phyloP scores from a whole-genome alignment of 2,888 invertebrate genomes.

The Idaea dimidiata region DNA sequence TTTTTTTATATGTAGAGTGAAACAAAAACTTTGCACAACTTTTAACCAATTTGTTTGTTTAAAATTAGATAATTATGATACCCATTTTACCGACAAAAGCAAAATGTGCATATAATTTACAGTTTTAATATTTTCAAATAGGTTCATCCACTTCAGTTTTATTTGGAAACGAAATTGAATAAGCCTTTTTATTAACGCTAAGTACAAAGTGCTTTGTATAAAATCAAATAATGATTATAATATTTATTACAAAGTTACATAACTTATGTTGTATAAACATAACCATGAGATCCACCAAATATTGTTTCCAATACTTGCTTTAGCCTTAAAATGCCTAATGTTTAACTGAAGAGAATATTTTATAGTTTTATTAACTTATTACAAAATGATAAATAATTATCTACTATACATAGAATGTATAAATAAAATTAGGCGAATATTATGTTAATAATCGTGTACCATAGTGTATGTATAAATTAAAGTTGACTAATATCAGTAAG shows the following conservation, averaged over 20 bases:
- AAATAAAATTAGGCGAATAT: conserved; percentile 72
- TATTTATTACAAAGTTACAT: conserved; percentile 46
- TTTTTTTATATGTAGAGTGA: not conserved
- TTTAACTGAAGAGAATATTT: conserved; percentile 78
- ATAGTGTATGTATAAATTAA: conserved; percentile 77
- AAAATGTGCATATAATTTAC: not conserved
- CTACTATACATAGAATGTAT: conserved; percentile 79
- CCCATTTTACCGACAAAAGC: not conserved
- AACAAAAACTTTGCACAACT: not conserved
- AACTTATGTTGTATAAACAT: conserved; percentile 58
- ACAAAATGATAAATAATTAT: conserved; percentile 75
- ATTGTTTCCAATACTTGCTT: conserved; percentile 76
- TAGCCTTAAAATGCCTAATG: conserved; percentile 78
- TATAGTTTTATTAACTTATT: conserved; percentile 81
- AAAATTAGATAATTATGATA: not conserved
- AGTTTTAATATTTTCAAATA: not conserved
- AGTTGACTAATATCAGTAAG: conserved; percentile 80
- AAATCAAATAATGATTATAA: conserved; percentile 32
- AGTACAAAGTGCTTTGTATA: conserved; percentile 78
- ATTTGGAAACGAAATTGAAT: not conserved
- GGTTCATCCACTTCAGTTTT: not conserved
- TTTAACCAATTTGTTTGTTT: too few species aligned
- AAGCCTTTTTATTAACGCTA: conserved; percentile 44
- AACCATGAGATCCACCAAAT: conserved; percentile 72
- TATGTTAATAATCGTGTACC: conserved; percentile 78